These are phyloP conservation scores for Dromius quadrimaculatus DNA, from an alignment of 2,888 invertebrate species.

Conservation along the genomic window DNA sequence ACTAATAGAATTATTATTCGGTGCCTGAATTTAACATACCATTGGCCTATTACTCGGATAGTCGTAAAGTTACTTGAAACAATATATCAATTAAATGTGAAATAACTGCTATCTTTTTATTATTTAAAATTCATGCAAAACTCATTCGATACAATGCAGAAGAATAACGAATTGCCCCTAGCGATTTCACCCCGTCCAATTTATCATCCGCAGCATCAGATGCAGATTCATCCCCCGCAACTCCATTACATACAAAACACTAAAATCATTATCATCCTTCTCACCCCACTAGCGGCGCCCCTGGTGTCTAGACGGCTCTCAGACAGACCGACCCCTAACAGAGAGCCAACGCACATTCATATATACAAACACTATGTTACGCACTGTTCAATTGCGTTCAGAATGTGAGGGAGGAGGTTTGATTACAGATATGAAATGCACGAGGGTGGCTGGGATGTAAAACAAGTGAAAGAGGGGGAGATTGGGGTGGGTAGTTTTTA, in stretches of 20 bases:
- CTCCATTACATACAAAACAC: slow-evolving; percentile 11
- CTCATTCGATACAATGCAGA: too few relatives aligned
- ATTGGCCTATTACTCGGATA: too few relatives aligned
- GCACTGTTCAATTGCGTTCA: slow-evolving; percentile 1
- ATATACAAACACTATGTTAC: background rate
- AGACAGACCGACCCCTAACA: slow-evolving; percentile 7
- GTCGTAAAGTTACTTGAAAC: too few relatives aligned
- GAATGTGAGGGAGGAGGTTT: slow-evolving; percentile 19
- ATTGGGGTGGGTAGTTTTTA: background rate
- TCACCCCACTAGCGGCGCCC: background rate
- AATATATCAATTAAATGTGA: too few relatives aligned
- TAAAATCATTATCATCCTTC: slow-evolving; percentile 13
- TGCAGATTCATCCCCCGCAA: slow-evolving; percentile 9
- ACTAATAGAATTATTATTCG: too few relatives aligned
- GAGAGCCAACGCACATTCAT: background rate
- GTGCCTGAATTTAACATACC: too few relatives aligned
- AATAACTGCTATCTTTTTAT: too few relatives aligned
- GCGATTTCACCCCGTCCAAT: background rate
- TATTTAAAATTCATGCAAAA: too few relatives aligned
- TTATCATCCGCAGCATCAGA: slow-evolving; percentile 14
- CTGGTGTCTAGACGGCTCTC: slow-evolving; percentile 32
- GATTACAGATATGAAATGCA: slow-evolving; percentile 47
- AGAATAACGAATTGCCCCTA: too few relatives aligned
- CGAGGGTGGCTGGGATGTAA: slow-evolving; percentile 19
- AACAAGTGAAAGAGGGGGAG: background rate